These are phyloP conservation scores for Oenanthe oenanthe DNA, from an alignment of 2,113 vertebrate species.

Conservation along the genomic window DNA sequence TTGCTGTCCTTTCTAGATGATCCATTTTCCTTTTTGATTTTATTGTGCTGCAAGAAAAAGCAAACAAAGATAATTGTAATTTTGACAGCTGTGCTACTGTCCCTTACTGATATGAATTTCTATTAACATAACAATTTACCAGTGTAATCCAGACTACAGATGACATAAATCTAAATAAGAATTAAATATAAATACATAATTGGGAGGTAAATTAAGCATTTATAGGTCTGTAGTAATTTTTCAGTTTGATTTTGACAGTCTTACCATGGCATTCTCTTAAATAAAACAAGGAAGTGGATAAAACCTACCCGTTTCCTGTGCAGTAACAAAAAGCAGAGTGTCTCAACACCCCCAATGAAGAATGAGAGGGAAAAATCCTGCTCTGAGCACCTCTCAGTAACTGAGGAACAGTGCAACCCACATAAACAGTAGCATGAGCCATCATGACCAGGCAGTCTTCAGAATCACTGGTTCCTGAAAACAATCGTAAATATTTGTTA, in stretches of 20 bases:
- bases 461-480: conserved; percentile 19
- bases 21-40: conserved; percentile 83
- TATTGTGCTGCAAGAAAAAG: conserved; percentile 79
- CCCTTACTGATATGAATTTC: background rate
- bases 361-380: conserved; percentile 53
- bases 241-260: conserved; percentile 13
- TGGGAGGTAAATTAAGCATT: background rate
- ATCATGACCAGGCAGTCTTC: background rate
- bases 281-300: background rate
- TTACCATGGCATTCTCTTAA: background rate
- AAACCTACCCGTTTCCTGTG: conserved; percentile 74
- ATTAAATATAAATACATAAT: background rate
- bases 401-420: conserved; percentile 33
- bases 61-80: conserved; percentile 44
- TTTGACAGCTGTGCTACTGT: conserved; percentile 12
- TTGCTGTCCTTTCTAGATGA: conserved; percentile 90
- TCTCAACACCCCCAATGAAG: background rate
- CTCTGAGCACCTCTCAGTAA: conserved; percentile 65
- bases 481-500: background rate
- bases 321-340: conserved; percentile 43
- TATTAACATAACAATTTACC: conserved; percentile 5
- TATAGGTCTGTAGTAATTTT: background rate
- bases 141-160: background rate
- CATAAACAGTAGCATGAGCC: background rate
- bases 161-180: background rate